These are phyloP conservation scores for Smittia sp. DNA, from an alignment of 2,888 invertebrate species.

Conservation along the genomic window DNA sequence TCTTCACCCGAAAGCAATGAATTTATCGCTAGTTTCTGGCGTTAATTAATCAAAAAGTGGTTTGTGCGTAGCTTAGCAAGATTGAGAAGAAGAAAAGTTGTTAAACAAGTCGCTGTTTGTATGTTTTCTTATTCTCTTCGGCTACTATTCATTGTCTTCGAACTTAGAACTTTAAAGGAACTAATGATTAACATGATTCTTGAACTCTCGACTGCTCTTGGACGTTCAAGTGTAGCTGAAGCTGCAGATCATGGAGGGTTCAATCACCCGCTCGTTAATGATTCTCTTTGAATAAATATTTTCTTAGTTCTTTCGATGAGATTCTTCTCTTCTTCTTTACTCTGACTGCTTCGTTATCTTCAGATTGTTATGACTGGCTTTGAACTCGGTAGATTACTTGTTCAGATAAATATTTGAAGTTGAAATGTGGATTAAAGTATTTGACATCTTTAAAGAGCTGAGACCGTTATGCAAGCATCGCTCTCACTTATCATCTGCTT, in stretches of 20 bases:
- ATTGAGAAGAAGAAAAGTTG: constrained; percentile 22
- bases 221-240: constrained; percentile 14
- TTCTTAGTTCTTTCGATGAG: constrained; percentile 16
- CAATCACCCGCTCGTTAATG: constrained; percentile 35
- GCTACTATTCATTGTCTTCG: constrained; percentile 27
- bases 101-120: constrained; percentile 35
- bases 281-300: constrained; percentile 27
- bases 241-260: constrained; percentile 37
- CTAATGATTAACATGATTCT: constrained; percentile 30
- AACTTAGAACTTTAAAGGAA: constrained; percentile 12
- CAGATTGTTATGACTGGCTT: constrained; percentile 17
- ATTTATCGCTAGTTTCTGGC: background rate
- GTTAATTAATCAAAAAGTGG: constrained; percentile 35
- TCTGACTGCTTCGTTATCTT: background rate
- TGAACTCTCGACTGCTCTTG: constrained; percentile 1
- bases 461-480: background rate
- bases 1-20: background rate
- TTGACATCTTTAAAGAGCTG: background rate
- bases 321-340: background rate
- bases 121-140: constrained; percentile 11
- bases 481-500: background rate
- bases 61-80: background rate
- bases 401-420: background rate
- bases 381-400: constrained; percentile 6
- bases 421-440: constrained; percentile 4